Evolutionary conservation across 2,797 vertebrate species (phyloP).

Genomic region (Danio choprae): DNA sequence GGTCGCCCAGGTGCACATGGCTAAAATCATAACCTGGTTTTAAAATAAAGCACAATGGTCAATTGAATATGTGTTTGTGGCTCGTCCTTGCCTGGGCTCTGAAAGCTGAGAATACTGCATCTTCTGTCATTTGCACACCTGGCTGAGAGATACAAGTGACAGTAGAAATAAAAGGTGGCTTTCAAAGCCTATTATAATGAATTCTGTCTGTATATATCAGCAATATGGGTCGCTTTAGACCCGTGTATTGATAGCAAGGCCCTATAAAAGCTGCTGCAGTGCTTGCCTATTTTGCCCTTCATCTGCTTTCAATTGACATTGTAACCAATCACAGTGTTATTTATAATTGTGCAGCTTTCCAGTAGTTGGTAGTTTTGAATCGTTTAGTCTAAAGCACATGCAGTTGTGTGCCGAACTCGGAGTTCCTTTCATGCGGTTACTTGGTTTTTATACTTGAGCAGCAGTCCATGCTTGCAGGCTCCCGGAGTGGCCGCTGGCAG

Average conservation of each 20-base stretch:
- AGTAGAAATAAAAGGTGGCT: slow-evolving; percentile 71
- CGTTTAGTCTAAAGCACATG: slow-evolving; percentile 92
- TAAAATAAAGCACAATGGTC: slow-evolving; percentile 38
- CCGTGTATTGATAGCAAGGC: slow-evolving; percentile 29
- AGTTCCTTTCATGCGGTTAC: slow-evolving; percentile 88
- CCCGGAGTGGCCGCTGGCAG: slow-evolving; percentile 66
- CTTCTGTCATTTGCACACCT: slow-evolving; percentile 68
- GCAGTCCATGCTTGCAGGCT: slow-evolving; percentile 76
- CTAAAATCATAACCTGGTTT: slow-evolving; percentile 42
- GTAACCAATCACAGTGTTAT: slow-evolving; percentile 92
- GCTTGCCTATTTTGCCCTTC: slow-evolving; percentile 73
- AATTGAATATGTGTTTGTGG: slow-evolving; percentile 25
- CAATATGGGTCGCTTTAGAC: slow-evolving; percentile 67
- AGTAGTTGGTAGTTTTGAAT: slow-evolving; percentile 90
- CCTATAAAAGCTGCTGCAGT: background rate
- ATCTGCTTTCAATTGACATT: slow-evolving; percentile 92
- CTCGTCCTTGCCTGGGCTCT: slow-evolving; percentile 42
- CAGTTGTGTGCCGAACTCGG: slow-evolving; percentile 89
- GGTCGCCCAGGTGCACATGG: slow-evolving; percentile 36
- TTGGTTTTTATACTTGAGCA: slow-evolving; percentile 79
- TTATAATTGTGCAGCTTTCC: slow-evolving; percentile 93
- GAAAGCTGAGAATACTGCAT: slow-evolving; percentile 43
- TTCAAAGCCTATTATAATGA: slow-evolving; percentile 74
- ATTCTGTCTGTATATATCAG: slow-evolving; percentile 65
- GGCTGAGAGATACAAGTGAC: slow-evolving; percentile 67